Evolutionary conservation across 1,140 invertebrate genomes (phyloP).

Genomic region (Cecropterus lyciades): DNA sequence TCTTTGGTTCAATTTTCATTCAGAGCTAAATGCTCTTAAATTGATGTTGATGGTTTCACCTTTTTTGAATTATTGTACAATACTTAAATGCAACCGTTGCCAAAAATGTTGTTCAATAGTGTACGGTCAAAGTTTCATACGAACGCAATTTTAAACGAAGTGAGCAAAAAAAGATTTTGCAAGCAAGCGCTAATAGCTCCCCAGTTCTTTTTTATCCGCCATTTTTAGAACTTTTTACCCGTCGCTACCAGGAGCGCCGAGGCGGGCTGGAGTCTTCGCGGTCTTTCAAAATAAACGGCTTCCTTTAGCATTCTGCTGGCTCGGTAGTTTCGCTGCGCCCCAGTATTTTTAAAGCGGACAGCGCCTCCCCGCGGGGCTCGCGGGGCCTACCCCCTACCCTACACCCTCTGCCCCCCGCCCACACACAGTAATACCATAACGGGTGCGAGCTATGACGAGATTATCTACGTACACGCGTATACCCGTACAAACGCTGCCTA

Average conservation of each 20-base stretch:
- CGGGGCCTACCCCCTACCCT: constrained; percentile 44
- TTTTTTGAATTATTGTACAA: no score
- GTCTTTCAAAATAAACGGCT: constrained; percentile 80
- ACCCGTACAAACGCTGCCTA: constrained; percentile 68
- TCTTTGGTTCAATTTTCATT: no score
- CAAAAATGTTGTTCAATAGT: constrained; percentile 18
- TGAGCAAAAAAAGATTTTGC: constrained; percentile 55
- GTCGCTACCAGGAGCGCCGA: constrained; percentile 63
- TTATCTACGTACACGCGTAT: constrained; percentile 81
- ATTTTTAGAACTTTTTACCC: constrained; percentile 66
- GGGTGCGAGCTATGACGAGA: constrained; percentile 82
- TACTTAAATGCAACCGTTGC: neutral
- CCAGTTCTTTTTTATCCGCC: constrained; percentile 50
- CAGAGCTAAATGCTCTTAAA: no score
- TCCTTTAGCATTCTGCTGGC: constrained; percentile 74
- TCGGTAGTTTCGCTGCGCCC: constrained; percentile 73
- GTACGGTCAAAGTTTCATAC: constrained; percentile 41
- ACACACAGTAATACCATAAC: constrained; percentile 82
- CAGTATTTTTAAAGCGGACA: constrained; percentile 82
- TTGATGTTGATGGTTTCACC: no score
- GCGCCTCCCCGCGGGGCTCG: constrained; percentile 69
- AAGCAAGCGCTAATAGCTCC: constrained; percentile 58
- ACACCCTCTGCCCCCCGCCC: constrained; percentile 55
- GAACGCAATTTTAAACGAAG: constrained; percentile 42
- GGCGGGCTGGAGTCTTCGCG: constrained; percentile 65